Conservation (phyloP, 2,888 invertebrate genomes). For the Eudasyphora cyanicolor region DNA sequence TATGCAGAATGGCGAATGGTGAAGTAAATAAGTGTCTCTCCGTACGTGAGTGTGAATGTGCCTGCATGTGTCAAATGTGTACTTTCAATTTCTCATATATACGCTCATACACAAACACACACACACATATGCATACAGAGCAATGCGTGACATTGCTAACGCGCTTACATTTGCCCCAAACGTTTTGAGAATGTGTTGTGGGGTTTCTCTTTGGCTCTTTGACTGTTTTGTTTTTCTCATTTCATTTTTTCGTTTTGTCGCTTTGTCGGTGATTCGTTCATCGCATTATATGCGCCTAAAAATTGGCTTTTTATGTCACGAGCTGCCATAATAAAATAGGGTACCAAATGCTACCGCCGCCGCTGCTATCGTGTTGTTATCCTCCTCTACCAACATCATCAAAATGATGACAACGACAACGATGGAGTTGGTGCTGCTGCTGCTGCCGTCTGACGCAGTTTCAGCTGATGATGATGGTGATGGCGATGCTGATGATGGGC, state of each 20-base stretch:
- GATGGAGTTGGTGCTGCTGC: background rate
- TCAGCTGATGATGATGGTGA: background rate
- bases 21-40: conserved; percentile 14
- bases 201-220: background rate
- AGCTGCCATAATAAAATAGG: conserved; percentile 49
- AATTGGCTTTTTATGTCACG: conserved; percentile 55
- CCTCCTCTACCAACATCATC: background rate
- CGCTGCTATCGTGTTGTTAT: background rate
- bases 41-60: background rate
- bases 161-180: conserved; percentile 46
- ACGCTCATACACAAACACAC: conserved; percentile 60
- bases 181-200: conserved; percentile 26
- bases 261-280: conserved; percentile 18
- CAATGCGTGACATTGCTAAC: conserved; percentile 49
- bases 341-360: conserved; percentile 42
- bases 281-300: conserved; percentile 53
- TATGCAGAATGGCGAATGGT: background rate
- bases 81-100: conserved; percentile 45
- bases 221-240: background rate
- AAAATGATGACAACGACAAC: background rate
- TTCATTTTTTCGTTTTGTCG: conserved; percentile 11
- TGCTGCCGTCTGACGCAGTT: background rate
- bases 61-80: conserved; percentile 7
- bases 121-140: conserved; percentile 37
- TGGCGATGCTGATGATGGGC: conserved; percentile 10